Conservation (phyloP, 2,888 invertebrate species). For the Serripes groenlandicus region DNA sequence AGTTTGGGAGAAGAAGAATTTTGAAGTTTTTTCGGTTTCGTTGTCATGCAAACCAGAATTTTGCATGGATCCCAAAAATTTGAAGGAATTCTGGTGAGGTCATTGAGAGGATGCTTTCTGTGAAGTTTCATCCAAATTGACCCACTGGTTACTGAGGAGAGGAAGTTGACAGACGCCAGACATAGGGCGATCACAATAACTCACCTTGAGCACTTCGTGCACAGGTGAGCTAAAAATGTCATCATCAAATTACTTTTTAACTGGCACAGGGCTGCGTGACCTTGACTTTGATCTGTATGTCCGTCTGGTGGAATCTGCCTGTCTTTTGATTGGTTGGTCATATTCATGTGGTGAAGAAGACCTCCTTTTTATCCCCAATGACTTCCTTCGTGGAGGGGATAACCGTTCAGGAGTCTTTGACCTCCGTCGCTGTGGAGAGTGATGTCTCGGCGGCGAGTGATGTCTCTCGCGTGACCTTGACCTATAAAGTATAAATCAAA, state of each 20-base stretch:
- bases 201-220: no score
- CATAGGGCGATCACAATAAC: neutral
- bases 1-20: no score
- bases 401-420: neutral
- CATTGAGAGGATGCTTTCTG: no score
- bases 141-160: no score
- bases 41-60: no score
- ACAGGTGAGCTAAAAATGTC: no score
- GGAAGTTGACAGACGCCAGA: neutral
- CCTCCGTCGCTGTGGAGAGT: neutral
- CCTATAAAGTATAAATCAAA: neutral
- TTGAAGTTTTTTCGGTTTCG: no score
- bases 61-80: no score
- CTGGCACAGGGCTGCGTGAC: constrained; percentile 15
- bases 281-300: constrained; percentile 27
- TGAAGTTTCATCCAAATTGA: no score
- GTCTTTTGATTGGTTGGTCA: constrained; percentile 49
- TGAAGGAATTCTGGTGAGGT: no score
- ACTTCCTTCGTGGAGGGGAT: constrained; percentile 14
- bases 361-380: constrained; percentile 15
- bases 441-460: neutral
- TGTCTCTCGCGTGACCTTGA: constrained; percentile 7
- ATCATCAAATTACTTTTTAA: constrained; percentile 28
- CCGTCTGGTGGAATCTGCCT: constrained; percentile 40
- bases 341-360: constrained; percentile 31